These are phyloP conservation scores for Chrysochloris asiatica DNA, from an alignment of 2,113 vertebrate genomes.

Conservation along the genomic window DNA sequence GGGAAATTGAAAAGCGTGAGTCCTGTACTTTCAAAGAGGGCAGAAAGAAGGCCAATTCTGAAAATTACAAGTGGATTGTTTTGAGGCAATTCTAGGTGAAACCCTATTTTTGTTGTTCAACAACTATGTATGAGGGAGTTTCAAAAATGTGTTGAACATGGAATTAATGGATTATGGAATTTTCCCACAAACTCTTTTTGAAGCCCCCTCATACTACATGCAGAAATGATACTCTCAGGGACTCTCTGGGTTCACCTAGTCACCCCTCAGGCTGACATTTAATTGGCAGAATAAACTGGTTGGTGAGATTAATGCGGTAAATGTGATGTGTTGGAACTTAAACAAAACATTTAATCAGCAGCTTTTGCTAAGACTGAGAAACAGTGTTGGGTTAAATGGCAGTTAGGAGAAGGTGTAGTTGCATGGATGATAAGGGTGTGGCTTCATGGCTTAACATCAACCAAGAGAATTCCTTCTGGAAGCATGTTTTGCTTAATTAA, in stretches of 20 bases:
- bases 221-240: not conserved
- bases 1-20: not conserved
- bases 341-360: slow-evolving; percentile 3
- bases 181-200: too few species aligned
- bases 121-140: too few species aligned
- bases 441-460: not conserved
- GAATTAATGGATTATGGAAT: too few species aligned
- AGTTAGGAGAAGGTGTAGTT: not conserved
- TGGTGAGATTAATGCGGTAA: slow-evolving; percentile 22
- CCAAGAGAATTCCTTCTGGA: not conserved
- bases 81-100: too few species aligned
- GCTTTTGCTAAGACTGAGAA: not conserved
- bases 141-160: too few species aligned
- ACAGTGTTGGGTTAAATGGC: not conserved
- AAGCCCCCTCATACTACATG: not conserved
- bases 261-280: not conserved
- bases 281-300: not conserved
- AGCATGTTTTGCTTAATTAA: not conserved
- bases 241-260: not conserved
- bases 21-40: not conserved
- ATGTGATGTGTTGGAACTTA: not conserved
- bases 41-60: not conserved
- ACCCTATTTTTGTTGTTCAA: too few species aligned
- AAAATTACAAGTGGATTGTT: not conserved
- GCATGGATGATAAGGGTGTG: not conserved